Base-by-base conservation (phyloP, 2,888 invertebrate genomes). In the Microdon myrmicae region DNA sequence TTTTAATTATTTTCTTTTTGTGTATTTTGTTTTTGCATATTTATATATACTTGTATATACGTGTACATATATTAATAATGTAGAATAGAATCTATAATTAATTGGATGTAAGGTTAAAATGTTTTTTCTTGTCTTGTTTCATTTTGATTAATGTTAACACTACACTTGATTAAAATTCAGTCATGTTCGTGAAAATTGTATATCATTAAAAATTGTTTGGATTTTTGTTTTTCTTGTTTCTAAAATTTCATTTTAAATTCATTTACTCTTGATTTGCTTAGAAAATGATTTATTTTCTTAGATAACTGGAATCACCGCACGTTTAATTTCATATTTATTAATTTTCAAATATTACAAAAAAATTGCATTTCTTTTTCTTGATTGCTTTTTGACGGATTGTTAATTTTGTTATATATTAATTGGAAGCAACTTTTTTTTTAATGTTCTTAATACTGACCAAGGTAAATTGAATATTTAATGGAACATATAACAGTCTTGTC, bases 121-220 rank as follows among this genome's bases (percentile, higher is more conserved):
- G 6, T 45, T 43, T 41, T 49, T 35, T 37, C 37, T 37, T 17
- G 25, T 51, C 35, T 51, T 51, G 17, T 54, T 60, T 47, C 22
- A 47, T 54, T 60, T 55, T 60, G 54, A 55, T 55, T 60, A 64
- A 64, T 53, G 45, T 58, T 64, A 44, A 60, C 12, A 19, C 45
- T 49, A 61, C 44, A 51, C 37, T 58, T 58, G 58, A 51, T 64
- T 38, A 47, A 58, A 58, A 53, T 64, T 64, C 64, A 64, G 64
- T 64, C 64, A 47, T 64, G 44, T 64, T 51, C n/a, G 51, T 58
- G 58, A 56, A 58, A 53, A 41, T 34, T 54, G 38, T 54, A 38
- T 14, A 41, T 29, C 14, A 22, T 22, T 43, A 16, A 34, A 10
- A 28, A 28, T 10, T 10, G 8, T 23, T 23, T 23, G 8, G 23